phyloP scores from a whole-genome alignment of 2,888 invertebrate species.

The Pedicia rivosa region DNA sequence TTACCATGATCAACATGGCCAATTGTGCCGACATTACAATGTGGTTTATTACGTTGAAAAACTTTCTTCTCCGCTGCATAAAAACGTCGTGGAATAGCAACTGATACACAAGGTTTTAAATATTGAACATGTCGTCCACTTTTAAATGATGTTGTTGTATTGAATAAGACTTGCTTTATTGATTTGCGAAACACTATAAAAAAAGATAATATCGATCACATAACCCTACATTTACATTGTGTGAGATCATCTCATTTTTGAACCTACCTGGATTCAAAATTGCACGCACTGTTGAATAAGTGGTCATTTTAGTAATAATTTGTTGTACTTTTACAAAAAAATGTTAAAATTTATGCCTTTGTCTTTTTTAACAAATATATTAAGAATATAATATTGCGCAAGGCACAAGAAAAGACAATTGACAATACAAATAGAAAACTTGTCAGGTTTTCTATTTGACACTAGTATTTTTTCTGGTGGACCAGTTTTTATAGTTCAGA shows the following conservation, averaged over 20 bases:
- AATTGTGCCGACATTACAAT: conserved; percentile 94
- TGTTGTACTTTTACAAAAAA: neutral
- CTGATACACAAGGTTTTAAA: neutral
- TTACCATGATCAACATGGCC: conserved; percentile 99
- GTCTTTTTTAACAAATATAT: too few species aligned
- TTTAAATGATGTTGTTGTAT: neutral
- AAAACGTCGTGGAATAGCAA: conserved; percentile 1
- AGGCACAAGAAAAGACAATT: too few species aligned
- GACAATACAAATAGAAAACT: too few species aligned
- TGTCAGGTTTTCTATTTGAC: too few species aligned
- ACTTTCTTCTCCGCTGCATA: conserved; percentile 62
- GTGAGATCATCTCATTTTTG: neutral
- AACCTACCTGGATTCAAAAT: conserved; percentile 8
- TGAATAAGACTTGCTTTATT: conserved; percentile 6
- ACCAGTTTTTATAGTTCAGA: too few species aligned
- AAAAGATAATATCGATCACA: neutral
- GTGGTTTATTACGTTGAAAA: conserved; percentile 70
- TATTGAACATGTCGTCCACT: neutral
- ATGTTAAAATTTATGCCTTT: too few species aligned
- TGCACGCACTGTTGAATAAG: conserved; percentile 7
- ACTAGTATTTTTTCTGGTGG: too few species aligned
- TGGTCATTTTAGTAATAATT: conserved; percentile 7
- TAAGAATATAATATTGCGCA: conserved; percentile 6
- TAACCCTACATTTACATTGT: conserved; percentile 3
- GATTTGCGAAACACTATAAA: conserved; percentile 6